Evolutionary conservation across 2,113 vertebrate species (phyloP), one percentile per base, ranked within the genome.

Genomic region (Leptobrachium leishanense): DNA sequence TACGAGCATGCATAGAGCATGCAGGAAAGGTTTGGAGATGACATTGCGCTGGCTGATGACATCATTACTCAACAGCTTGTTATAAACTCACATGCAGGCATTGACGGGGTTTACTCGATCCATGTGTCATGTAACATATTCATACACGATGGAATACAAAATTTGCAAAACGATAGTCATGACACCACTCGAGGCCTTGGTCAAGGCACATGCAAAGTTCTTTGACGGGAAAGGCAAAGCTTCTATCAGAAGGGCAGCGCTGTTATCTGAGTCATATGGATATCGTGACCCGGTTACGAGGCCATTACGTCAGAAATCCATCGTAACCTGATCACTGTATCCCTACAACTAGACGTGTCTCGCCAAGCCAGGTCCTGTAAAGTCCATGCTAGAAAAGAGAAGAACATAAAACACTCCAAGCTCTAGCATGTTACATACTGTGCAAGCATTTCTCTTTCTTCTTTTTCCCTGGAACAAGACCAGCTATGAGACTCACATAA

Each of bases 361-460:
- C 44, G 43, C 1, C 67, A 65, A 83, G 67, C 84, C 84, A 68
- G 84, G 67, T 54, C 72, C 77, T 83, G 84, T 39, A 64, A 82
- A 84, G 77, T 12, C 59, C 87, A 85, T 85, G 86, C 87, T 85
- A 44, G 67, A 79, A 79, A 9, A 12, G 55, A 46, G 43, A 68
- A 59, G 10, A 12, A 3, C 11, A 59, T 73, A 64, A 84, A 72
- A 78, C 76, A 70, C 85, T 83, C 88, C 84, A 0, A 64, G 39
- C 86, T 88, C 15, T 10, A 83, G 76, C 5, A 8, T 63, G 70
- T 43, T 79, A 93, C 93, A 84, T 94, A 94, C 93, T 90, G 90
- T 92, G 91, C 70, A 90, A 83, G 75, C 71, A 90, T 82, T 91
- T 89, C 90, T 92, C 87, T 84, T 93, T 94, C 76, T 91, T 90